Base-by-base conservation (phyloP, 2,113 vertebrate species). In the Perca flavescens region DNA sequence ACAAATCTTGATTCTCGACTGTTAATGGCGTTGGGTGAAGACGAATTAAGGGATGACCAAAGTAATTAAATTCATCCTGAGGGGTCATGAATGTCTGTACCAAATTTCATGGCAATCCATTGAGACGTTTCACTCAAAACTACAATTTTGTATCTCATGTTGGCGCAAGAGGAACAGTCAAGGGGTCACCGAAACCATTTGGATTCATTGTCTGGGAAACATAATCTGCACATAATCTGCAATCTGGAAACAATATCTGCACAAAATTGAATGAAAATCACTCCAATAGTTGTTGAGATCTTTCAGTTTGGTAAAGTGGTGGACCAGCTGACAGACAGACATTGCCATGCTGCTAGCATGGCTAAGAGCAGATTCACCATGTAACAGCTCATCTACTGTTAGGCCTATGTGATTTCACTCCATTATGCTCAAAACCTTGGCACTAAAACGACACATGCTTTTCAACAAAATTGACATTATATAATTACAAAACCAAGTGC, bases 401-500 rank as follows among this genome's bases (percentile, higher is more conserved):
- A 43, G 40, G 9, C 40, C 40, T 43, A n/a, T 77, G 25, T 74
- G 17, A 54, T 63, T 62, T 75, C 4, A 6, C 12, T 58, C 34
- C 12, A 43, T 64, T 46, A 21, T 16, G 17, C n/a, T 60, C 8
- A 46, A 61, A 58, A n/a, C n/a, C 14, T 19, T 61, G 64, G 58
- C 68, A 16, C 60, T 17, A 46, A 73, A 36, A 28, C 34, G 57
- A 67, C 53, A 50, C 46, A 62, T 71, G 34, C 61, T 63, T 58
- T 25, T 58, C 10, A 22, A 14, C 22, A 50, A 53, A 70, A 40
- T 15, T 25, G 40, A 34, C n/a, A 75, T 89, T 78, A 82, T 62
- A 76, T 80, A 58, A 87, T 73, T 50, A 46, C 25, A 15, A 56
- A 87, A 77, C 21, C 2, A 13, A 63, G 22, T 60, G 21, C 22